phyloP scores from a whole-genome alignment of 1,140 invertebrate species.

The Lucilia cuprina region DNA sequence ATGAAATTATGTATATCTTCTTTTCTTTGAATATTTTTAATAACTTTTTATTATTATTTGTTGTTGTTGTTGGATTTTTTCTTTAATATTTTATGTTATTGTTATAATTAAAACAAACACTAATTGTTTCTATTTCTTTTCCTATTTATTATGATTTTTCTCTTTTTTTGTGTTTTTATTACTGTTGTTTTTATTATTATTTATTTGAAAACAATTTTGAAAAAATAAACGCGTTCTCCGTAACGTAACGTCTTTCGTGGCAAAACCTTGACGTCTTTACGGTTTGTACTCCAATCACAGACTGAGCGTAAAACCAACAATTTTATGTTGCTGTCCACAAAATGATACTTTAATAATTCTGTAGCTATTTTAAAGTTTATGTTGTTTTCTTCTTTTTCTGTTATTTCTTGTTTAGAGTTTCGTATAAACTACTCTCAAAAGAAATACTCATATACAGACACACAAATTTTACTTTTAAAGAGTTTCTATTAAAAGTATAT shows the following conservation, averaged over 20 bases:
- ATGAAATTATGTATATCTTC: not conserved
- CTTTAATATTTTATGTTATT: not conserved
- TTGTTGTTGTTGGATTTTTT: not conserved
- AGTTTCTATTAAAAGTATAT: slow-evolving; percentile 10
- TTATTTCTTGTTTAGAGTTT: slow-evolving; percentile 30
- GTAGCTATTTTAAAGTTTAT: slow-evolving; percentile 3
- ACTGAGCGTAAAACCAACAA: slow-evolving; percentile 18
- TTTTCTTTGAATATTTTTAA: not conserved
- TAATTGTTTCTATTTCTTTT: not conserved
- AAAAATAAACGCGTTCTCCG: slow-evolving; percentile 22
- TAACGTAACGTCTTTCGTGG: slow-evolving; percentile 2
- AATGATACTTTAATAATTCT: not conserved
- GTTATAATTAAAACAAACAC: slow-evolving; percentile 31
- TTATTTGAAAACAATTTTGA: not conserved
- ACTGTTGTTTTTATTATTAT: not conserved
- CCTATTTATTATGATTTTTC: not conserved
- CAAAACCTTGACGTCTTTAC: slow-evolving; percentile 24
- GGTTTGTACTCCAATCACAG: slow-evolving; percentile 30
- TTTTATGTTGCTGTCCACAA: slow-evolving; percentile 13
- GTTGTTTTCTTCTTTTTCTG: not conserved
- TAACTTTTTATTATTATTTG: not conserved
- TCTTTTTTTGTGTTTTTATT: not conserved
- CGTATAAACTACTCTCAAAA: not conserved
- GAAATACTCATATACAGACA: not conserved
- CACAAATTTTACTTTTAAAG: not conserved